These are phyloP conservation scores for Siderastrea radians DNA, from an alignment of 92 coral and sea anemone genomes.

Conservation along the genomic window DNA sequence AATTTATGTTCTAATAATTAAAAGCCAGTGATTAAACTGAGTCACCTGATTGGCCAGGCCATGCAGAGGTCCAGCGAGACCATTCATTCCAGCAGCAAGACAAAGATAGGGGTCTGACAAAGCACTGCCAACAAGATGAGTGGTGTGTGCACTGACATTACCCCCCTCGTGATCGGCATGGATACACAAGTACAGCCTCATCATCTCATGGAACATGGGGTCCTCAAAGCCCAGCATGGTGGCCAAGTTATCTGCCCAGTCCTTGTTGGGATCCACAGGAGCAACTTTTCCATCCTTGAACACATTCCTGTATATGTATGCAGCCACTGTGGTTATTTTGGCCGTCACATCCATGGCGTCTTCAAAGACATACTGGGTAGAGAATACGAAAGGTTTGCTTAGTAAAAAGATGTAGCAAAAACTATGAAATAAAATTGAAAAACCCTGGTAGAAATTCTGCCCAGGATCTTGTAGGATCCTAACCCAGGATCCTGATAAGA, in stretches of 20 bases:
- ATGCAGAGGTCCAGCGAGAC: conserved; percentile 99
- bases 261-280: conserved; percentile 93
- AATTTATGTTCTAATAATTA: not conserved
- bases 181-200: conserved; percentile 91
- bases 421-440: not conserved
- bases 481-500: too few species aligned
- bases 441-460: too few species aligned
- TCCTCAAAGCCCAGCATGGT: conserved; percentile 97
- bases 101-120: conserved; percentile 96
- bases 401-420: not conserved
- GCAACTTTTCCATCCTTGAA: conserved; percentile 98
- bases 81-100: conserved; percentile 99
- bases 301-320: conserved; percentile 94
- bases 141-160: conserved; percentile 96
- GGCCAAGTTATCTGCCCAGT: conserved; percentile 96
- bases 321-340: conserved; percentile 96
- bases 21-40: not conserved
- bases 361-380: conserved; percentile 83
- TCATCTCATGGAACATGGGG: conserved; percentile 89
- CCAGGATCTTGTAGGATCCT: too few species aligned
- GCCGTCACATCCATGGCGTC: conserved; percentile 99
- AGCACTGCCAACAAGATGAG: conserved; percentile 97
- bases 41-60: conserved; percentile 98
- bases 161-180: conserved; percentile 99
- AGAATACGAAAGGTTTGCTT: not conserved